These are phyloP conservation scores for Balaeniceps rex DNA, from an alignment of 2,113 vertebrate species.

Conservation along the genomic window DNA sequence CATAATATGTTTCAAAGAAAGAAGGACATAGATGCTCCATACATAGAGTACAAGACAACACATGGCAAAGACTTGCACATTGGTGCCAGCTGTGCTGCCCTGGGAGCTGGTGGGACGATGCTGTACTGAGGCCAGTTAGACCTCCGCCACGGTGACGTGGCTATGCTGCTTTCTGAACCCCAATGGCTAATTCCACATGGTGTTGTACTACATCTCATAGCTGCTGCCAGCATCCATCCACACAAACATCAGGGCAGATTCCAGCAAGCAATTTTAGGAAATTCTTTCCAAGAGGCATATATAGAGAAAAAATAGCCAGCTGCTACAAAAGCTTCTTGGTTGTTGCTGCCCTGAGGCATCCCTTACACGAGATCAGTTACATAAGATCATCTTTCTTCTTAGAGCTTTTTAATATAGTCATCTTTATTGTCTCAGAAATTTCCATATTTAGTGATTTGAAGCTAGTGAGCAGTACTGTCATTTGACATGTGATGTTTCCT, in stretches of 20 bases:
- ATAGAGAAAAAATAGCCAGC: not conserved
- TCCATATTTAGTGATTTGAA: not conserved
- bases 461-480: not conserved
- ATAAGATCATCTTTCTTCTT: not conserved
- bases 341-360: not conserved
- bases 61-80: not conserved
- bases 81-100: not conserved
- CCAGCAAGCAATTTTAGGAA: not conserved
- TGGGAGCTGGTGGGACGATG: not conserved
- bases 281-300: not conserved
- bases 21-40: not conserved
- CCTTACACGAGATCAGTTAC: not conserved
- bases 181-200: no score
- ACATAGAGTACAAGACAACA: fast-evolving
- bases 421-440: not conserved
- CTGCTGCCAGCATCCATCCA: not conserved
- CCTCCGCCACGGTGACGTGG: not conserved
- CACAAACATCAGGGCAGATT: not conserved
- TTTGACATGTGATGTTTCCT: not conserved
- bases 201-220: not conserved
- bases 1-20: not conserved
- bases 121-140: not conserved
- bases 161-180: not conserved
- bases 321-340: not conserved
- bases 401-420: not conserved